Evolutionary conservation across 2,888 invertebrate genomes (phyloP).

Genomic region (Nudaria mundana): DNA sequence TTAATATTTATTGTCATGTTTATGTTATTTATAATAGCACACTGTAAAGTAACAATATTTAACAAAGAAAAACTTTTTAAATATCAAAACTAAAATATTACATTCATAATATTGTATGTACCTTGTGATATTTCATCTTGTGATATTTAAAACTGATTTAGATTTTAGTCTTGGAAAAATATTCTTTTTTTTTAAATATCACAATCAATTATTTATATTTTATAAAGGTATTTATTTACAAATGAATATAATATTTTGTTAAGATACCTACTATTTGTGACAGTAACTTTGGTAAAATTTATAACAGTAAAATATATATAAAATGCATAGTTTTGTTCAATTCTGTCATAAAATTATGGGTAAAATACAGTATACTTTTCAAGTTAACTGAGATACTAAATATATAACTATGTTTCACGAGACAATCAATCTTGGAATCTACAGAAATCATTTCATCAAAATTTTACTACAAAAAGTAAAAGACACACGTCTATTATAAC

Average conservation of each 20-base stretch:
- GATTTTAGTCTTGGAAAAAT: not conserved
- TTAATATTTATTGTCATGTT: no score
- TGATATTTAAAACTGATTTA: not conserved
- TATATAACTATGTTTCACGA: no score
- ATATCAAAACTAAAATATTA: not conserved
- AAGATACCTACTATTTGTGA: not conserved
- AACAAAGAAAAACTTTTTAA: not conserved
- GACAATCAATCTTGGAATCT: no score
- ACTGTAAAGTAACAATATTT: no score
- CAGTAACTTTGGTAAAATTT: not conserved
- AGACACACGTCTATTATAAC: no score
- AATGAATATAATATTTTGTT: not conserved
- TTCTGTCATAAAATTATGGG: no score
- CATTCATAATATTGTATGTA: not conserved
- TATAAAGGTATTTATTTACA: not conserved
- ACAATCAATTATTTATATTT: not conserved
- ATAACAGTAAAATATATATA: constrained; percentile 1
- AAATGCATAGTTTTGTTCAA: no score
- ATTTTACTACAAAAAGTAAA: no score
- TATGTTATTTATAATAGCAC: no score
- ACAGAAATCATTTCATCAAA: no score
- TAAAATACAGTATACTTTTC: no score
- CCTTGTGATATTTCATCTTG: not conserved
- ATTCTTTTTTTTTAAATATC: not conserved
- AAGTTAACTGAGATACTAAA: no score